Evolutionary conservation across 2,888 invertebrate genomes (phyloP).

Genomic region (Nomada lathburiana): DNA sequence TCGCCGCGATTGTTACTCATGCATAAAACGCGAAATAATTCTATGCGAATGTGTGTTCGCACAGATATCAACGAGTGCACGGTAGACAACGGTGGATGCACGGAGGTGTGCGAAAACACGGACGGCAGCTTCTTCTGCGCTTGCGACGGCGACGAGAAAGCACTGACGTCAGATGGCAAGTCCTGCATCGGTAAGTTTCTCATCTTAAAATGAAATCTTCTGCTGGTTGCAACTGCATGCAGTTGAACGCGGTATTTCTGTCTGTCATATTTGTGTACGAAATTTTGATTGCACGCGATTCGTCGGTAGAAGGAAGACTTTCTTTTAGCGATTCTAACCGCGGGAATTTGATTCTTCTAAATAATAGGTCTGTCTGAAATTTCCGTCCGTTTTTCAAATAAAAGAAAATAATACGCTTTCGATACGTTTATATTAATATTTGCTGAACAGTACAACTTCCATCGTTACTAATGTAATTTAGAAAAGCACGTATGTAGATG

Average conservation of each 20-base stretch:
- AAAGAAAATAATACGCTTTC: neutral
- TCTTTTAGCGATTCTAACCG: no score
- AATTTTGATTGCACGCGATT: no score
- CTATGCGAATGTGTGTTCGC: slow-evolving; percentile 1
- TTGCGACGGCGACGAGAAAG: slow-evolving; percentile 84
- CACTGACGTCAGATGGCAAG: slow-evolving; percentile 79
- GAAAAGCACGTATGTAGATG: no score
- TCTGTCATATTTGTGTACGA: no score
- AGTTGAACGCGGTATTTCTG: no score
- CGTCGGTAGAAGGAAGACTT: no score
- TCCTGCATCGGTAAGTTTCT: slow-evolving; percentile 79
- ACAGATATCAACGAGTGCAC: slow-evolving; percentile 84
- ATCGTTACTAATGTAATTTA: no score
- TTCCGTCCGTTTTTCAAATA: neutral
- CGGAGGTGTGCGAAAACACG: slow-evolving; percentile 86
- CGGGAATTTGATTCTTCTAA: no score
- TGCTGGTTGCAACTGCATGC: neutral
- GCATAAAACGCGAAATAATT: slow-evolving; percentile 1
- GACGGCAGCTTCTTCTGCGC: slow-evolving; percentile 86
- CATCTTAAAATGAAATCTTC: neutral
- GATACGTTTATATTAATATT: no score
- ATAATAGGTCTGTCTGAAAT: neutral
- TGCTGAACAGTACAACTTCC: no score
- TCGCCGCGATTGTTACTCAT: neutral
- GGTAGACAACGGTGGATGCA: slow-evolving; percentile 85